Evolutionary conservation across 2,797 vertebrate genomes (phyloP).

Genomic region (Ctenopoma multispine): DNA sequence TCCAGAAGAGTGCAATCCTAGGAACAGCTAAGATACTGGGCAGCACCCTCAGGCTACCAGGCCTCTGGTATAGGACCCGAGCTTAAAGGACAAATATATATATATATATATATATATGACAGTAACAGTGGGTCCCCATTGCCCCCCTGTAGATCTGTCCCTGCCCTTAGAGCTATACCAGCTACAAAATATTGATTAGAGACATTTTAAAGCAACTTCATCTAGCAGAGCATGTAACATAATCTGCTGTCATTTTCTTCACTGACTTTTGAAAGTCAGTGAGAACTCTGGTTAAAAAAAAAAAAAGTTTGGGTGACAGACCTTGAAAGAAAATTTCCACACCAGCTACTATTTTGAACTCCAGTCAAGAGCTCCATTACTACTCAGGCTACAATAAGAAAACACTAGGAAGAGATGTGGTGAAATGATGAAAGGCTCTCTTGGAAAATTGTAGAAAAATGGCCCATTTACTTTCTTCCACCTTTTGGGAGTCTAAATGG

Average conservation of each 20-base stretch:
- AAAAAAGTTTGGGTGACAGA: slow-evolving; percentile 62
- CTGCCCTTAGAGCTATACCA: background rate
- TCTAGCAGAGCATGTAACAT: background rate
- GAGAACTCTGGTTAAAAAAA: slow-evolving; percentile 7
- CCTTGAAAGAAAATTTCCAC: slow-evolving; percentile 56
- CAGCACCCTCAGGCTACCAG: too few relatives aligned
- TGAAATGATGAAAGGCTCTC: slow-evolving; percentile 85
- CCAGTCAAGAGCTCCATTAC: slow-evolving; percentile 82
- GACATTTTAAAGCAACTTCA: background rate
- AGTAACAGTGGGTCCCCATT: background rate
- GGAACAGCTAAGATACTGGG: too few relatives aligned
- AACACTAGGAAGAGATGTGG: slow-evolving; percentile 76
- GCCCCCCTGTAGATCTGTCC: background rate
- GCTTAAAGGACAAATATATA: too few relatives aligned
- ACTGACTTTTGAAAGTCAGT: slow-evolving; percentile 20
- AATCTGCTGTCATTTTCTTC: slow-evolving; percentile 51
- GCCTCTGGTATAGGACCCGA: too few relatives aligned
- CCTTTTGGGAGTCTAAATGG: slow-evolving; percentile 72
- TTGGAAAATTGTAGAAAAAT: slow-evolving; percentile 84
- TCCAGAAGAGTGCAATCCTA: too few relatives aligned
- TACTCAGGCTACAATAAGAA: slow-evolving; percentile 72
- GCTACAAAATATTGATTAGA: background rate
- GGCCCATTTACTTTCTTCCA: slow-evolving; percentile 82
- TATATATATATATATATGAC: too few relatives aligned
- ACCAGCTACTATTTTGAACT: slow-evolving; percentile 72